Base-by-base conservation (phyloP, 1,140 invertebrate species). In the Arion vulgaris region DNA sequence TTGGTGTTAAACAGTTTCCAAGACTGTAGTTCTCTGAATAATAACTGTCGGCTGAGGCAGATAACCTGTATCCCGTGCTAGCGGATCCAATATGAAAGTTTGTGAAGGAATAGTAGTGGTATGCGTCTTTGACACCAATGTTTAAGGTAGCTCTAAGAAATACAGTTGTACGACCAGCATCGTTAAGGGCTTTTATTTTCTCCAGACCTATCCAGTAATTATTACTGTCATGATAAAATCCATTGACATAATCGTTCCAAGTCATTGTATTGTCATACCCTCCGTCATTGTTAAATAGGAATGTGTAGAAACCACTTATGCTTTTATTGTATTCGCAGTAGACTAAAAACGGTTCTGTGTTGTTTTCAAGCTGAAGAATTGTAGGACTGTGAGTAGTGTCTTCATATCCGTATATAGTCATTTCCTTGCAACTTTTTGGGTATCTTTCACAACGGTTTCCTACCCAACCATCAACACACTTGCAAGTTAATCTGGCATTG, bases 191-290 rank as follows among this genome's bases (percentile, higher is more conserved):
- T 66, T 66, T 66, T 0, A 66, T 66, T 34, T 66, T 66, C 4
- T 66, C 62, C 62, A 66, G 62, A 32, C 62, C 62, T 66, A 66
- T 11, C 62, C 62, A 66, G 62, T 66, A 66, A 66, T 32, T 66
- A 32, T 2, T 66, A 7, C 17, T 32, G 28, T 66, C 62, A 23
- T 32, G 62, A 66, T 7, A 34, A 34, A 66, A 66, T 34, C 62
- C 62, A 34, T 66, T 28, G 1, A 66, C 62, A 28, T 66, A 66
- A 17, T 66, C 62, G 28, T 28, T 32, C 62, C 62, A 66, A 0
- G 62, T 66, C 62, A 66, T 28, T 23, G 62, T 66, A 28, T 66
- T 66, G 62, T 66, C 62, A 66, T 66, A 66, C 7, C 2, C 7
- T n/a, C 62, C 62, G 17, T 28, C 32, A 32, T 66, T 66, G 2